These are phyloP conservation scores for Hydrozoanthus gracilis DNA, from an alignment of 92 coral and sea anemone species.

Conservation along the genomic window DNA sequence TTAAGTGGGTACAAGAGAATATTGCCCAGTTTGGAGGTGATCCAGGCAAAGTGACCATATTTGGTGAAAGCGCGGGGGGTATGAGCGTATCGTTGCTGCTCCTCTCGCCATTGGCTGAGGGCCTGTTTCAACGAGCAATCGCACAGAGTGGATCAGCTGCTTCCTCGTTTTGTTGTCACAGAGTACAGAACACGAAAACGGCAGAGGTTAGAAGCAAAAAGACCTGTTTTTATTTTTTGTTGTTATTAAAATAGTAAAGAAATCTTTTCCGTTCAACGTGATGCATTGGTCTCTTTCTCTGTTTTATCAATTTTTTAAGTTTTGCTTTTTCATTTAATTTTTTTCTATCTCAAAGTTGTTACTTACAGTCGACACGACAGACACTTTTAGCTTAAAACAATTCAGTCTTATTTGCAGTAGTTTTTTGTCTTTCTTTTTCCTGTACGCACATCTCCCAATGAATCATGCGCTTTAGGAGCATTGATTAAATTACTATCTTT, in stretches of 20 bases:
- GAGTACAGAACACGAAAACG: neutral
- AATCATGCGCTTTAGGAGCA: too few species aligned
- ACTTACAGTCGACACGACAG: too few species aligned
- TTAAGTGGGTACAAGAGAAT: constrained; percentile 63
- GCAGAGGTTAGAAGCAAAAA: constrained; percentile 13
- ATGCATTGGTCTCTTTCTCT: too few species aligned
- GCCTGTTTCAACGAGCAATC: constrained; percentile 59
- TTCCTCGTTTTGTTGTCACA: neutral
- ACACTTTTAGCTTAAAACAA: too few species aligned
- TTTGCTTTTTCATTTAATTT: too few species aligned
- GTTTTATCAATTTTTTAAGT: too few species aligned
- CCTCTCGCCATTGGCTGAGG: constrained; percentile 59
- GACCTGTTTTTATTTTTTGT: neutral
- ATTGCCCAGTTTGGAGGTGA: constrained; percentile 64
- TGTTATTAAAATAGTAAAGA: neutral
- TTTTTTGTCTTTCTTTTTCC: too few species aligned
- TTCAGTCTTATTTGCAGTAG: too few species aligned
- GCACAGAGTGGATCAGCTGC: constrained; percentile 62
- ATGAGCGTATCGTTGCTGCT: constrained; percentile 55
- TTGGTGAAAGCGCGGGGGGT: constrained; percentile 66
- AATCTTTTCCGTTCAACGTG: neutral
- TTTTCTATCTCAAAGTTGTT: too few species aligned
- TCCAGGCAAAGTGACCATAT: constrained; percentile 60
- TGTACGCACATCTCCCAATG: too few species aligned
- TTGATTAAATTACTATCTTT: too few species aligned